phyloP scores from a whole-genome alignment of 2,888 invertebrate genomes.

The Euspilapteryx auroguttella region DNA sequence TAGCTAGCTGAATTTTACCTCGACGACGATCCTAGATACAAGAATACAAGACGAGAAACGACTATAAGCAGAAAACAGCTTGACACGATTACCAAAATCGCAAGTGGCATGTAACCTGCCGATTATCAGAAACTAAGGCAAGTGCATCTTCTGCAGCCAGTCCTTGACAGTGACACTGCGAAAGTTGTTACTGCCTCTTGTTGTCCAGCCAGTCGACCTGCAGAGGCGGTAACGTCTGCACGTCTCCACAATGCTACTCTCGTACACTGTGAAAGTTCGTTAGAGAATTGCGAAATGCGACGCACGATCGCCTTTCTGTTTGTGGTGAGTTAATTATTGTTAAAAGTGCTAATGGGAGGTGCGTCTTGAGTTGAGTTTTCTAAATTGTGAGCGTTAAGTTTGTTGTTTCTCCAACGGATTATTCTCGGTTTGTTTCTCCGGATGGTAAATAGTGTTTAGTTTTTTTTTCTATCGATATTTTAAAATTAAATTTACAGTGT shows the following conservation, averaged over 20 bases:
- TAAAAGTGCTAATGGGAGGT: slow-evolving; percentile 34
- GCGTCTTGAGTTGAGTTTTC: slow-evolving; percentile 14
- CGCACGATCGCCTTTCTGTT: slow-evolving; percentile 51
- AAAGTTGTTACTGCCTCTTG: slow-evolving; percentile 9
- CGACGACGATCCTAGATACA: too few species aligned
- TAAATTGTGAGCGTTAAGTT: background rate
- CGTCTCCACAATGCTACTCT: slow-evolving; percentile 33
- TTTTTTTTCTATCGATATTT: background rate
- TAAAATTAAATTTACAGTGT: too few species aligned
- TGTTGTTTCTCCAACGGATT: background rate
- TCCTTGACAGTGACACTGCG: slow-evolving; percentile 36
- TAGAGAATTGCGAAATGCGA: slow-evolving; percentile 44
- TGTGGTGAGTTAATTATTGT: slow-evolving; percentile 55
- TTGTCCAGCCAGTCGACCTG: slow-evolving; percentile 27
- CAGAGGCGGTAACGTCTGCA: slow-evolving; percentile 28
- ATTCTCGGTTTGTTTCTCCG: background rate
- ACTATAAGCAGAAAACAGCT: too few species aligned
- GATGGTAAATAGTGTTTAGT: background rate
- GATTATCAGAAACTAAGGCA: slow-evolving; percentile 7
- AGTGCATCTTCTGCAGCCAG: slow-evolving; percentile 25
- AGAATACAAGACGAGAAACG: too few species aligned
- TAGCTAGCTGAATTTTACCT: too few species aligned
- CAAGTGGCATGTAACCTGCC: too few species aligned
- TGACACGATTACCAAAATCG: too few species aligned
- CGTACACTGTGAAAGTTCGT: slow-evolving; percentile 51